Percentiles rank a stretch among this genome's conserved stretches.
Conservation (phyloP, 2,797 vertebrate species). For the Serranus cabrilla region DNA sequence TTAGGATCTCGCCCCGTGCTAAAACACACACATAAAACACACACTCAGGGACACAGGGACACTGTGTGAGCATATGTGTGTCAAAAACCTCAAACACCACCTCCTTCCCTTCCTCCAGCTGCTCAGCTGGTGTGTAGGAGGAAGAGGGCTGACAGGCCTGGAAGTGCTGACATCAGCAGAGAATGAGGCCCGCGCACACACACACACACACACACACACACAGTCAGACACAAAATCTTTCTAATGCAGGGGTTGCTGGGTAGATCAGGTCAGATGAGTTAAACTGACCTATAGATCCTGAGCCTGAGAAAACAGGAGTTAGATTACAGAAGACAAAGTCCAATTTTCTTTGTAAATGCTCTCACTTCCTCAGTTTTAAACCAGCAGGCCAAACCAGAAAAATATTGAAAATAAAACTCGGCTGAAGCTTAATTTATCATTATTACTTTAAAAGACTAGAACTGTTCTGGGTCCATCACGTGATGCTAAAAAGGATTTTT, state of each 20-base stretch:
- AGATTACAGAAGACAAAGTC: constrained; percentile 16
- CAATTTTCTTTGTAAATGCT: neutral
- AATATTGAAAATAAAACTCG: constrained; percentile 3
- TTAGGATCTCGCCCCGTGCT: constrained; percentile 48
- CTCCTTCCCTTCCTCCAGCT: constrained; percentile 61
- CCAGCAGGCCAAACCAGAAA: constrained; percentile 4
- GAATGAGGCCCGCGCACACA: constrained; percentile 20
- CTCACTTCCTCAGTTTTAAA: constrained; percentile 6
- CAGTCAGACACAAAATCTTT: constrained; percentile 22
- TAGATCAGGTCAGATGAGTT: constrained; percentile 27
- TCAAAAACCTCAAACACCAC: constrained; percentile 35
- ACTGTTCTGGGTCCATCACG: too few species aligned
- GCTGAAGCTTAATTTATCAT: constrained; percentile 1
- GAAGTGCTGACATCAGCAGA: constrained; percentile 77
- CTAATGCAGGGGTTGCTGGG: constrained; percentile 20
- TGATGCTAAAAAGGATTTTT: too few species aligned
- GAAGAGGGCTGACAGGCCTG: constrained; percentile 55
- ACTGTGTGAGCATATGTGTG: constrained; percentile 45
- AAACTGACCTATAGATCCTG: constrained; percentile 25
- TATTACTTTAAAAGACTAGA: neutral
- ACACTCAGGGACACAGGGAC: constrained; percentile 20
- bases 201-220: constrained; percentile 26
- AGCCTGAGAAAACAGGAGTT: neutral
- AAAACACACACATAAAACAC: constrained; percentile 56
- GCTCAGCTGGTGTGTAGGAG: constrained; percentile 72